Evolutionary conservation across 1,140 invertebrate species (phyloP).

Genomic region (Drosophila pseudoobscura): DNA sequence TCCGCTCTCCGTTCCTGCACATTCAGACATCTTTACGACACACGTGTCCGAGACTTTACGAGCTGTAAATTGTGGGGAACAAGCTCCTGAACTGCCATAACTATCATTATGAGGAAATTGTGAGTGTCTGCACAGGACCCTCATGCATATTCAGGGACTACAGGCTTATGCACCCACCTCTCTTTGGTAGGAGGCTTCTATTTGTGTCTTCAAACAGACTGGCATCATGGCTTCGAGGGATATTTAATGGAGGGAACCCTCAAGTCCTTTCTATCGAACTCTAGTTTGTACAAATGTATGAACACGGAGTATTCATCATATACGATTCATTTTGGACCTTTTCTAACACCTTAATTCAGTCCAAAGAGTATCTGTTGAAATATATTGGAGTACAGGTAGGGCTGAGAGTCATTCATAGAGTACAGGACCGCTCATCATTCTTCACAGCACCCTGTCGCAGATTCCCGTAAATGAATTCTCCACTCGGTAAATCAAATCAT

Average conservation of each 20-base stretch:
- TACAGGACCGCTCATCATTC: too few species aligned
- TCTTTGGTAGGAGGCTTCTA: constrained; percentile 9
- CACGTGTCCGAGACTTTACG: constrained; percentile 49
- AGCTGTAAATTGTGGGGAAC: constrained; percentile 70
- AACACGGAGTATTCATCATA: too few species aligned
- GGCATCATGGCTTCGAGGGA: constrained; percentile 5
- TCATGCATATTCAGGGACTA: constrained; percentile 28
- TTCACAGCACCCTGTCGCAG: constrained; percentile 6
- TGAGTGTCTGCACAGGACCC: constrained; percentile 5
- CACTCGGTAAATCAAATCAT: constrained; percentile 7
- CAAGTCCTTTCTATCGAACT: too few species aligned
- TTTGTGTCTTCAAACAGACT: constrained; percentile 21
- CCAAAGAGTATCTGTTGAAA: too few species aligned
- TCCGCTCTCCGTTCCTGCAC: background rate
- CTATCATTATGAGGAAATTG: constrained; percentile 28
- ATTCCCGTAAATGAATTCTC: constrained; percentile 1
- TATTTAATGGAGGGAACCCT: background rate
- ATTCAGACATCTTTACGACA: constrained; percentile 35
- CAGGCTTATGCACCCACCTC: background rate
- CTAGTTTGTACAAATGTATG: too few species aligned
- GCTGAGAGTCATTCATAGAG: too few species aligned
- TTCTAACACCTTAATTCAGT: too few species aligned
- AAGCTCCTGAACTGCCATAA: constrained; percentile 17
- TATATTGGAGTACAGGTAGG: too few species aligned
- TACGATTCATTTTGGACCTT: too few species aligned